Evolutionary conservation across 2,113 vertebrate genomes (phyloP).

Genomic region (Dromiciops gliroides): DNA sequence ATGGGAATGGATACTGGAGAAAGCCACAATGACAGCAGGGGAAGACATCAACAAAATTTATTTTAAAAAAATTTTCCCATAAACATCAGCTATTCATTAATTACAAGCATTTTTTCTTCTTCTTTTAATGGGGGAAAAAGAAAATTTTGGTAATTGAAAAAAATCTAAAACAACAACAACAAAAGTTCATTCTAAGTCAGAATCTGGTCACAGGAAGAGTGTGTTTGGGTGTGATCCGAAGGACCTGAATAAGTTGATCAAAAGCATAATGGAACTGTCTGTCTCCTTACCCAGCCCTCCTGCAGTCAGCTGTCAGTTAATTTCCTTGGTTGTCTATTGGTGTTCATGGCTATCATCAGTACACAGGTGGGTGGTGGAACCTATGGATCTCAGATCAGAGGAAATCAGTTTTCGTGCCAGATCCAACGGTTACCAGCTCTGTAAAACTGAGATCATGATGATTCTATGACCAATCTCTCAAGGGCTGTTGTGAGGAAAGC

Average conservation of each 20-base stretch:
- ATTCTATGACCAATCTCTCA: background rate
- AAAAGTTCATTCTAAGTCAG: background rate
- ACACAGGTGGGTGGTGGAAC: background rate
- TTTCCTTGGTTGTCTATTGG: background rate
- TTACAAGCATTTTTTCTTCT: background rate
- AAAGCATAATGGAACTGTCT: background rate
- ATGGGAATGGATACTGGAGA: background rate
- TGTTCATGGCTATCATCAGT: background rate
- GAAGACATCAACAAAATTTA: background rate
- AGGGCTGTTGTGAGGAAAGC: background rate
- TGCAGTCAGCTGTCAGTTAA: background rate
- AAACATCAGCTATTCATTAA: background rate
- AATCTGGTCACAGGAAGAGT: background rate
- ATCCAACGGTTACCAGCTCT: background rate
- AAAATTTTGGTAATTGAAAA: background rate
- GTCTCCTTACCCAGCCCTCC: background rate
- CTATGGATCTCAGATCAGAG: background rate
- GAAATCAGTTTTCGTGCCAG: background rate
- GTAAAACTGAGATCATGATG: background rate
- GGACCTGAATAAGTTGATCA: background rate
- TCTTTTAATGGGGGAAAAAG: background rate
- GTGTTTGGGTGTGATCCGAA: background rate
- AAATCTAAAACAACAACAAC: background rate
- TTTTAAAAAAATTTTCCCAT: background rate
- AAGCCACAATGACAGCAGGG: background rate